Conservation (phyloP, 1,140 invertebrate species). For the Contarinia nasturtii region DNA sequence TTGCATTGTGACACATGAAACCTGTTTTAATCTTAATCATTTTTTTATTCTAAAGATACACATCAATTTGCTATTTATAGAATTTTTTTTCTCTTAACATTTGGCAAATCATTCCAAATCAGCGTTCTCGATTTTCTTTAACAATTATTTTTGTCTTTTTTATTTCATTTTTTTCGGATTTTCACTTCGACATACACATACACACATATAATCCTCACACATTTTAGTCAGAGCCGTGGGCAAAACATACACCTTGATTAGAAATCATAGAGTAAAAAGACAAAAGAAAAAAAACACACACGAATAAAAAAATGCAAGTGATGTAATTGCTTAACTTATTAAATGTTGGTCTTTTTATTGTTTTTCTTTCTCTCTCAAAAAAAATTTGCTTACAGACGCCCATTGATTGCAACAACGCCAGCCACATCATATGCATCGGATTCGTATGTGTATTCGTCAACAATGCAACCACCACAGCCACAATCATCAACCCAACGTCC, state of each 20-base stretch:
- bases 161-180: background rate
- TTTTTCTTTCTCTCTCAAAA: background rate
- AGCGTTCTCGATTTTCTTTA: background rate
- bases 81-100: background rate
- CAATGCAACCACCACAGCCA: background rate
- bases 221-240: background rate
- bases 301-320: background rate
- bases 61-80: background rate
- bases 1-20: too few relatives aligned
- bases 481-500: too few relatives aligned
- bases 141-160: background rate
- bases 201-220: background rate
- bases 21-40: too few relatives aligned
- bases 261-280: background rate
- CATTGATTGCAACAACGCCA: constrained; percentile 21
- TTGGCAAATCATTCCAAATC: too few relatives aligned
- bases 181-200: too few relatives aligned
- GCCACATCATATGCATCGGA: background rate
- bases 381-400: constrained; percentile 11
- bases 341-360: too few relatives aligned
- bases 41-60: background rate
- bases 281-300: background rate
- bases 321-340: too few relatives aligned
- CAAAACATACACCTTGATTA: constrained; percentile 1
- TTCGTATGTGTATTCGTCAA: background rate